Percentiles rank a stretch among this genome's conserved stretches.
These are phyloP conservation scores for Probosciger aterrimus DNA, from an alignment of 2,113 vertebrate species.

Conservation along the genomic window DNA sequence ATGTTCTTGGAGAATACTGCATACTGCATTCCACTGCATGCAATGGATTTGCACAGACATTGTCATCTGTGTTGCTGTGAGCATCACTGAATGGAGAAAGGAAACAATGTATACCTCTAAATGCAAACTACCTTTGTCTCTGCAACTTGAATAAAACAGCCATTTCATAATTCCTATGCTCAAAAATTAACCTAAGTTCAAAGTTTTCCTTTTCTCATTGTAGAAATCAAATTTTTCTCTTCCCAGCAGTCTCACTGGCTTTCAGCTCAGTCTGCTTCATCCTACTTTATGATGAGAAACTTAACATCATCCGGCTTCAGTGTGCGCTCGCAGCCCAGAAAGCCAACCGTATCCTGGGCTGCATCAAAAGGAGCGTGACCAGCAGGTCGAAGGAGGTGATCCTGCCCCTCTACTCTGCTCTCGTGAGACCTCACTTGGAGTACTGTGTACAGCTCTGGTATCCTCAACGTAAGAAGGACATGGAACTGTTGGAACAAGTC, in stretches of 20 bases:
- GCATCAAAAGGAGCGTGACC: background rate
- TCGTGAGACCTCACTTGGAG: background rate
- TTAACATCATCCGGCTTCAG: background rate
- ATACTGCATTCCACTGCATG: background rate
- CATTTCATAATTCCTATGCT: background rate
- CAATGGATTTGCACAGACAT: background rate
- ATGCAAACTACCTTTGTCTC: background rate
- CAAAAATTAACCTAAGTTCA: background rate
- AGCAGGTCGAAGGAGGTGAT: accelerated
- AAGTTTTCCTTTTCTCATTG: background rate
- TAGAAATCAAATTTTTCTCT: background rate
- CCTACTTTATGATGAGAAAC: background rate
- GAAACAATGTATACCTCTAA: background rate
- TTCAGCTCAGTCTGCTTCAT: background rate
- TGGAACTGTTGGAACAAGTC: too few relatives aligned
- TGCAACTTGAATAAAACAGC: background rate
- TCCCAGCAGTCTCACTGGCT: background rate
- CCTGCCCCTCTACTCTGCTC: background rate
- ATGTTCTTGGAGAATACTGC: background rate
- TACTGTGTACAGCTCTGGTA: accelerated
- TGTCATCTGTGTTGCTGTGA: background rate
- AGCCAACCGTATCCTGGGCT: background rate
- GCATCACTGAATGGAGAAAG: background rate
- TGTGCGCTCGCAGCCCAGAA: background rate
- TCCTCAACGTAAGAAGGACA: too few relatives aligned